Evolutionary conservation across 2,797 vertebrate species (phyloP).

Genomic region (Rhadinocentrus ornatus): DNA sequence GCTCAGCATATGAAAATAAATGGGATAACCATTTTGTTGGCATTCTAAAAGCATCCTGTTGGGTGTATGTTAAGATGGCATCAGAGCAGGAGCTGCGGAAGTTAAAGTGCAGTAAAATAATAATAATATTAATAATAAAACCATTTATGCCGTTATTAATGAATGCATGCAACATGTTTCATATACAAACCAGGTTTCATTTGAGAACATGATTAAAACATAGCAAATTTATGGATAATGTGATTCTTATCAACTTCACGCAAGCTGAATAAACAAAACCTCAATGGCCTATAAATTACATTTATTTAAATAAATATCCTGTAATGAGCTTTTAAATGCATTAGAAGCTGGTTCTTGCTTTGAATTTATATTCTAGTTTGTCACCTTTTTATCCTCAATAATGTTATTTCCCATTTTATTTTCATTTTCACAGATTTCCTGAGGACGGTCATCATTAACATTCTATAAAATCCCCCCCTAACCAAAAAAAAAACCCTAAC

Average conservation of each 20-base stretch:
- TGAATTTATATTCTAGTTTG: conserved; percentile 3
- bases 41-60: conserved; percentile 26
- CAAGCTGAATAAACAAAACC: conserved; percentile 44
- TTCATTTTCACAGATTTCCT: conserved; percentile 2
- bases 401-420: conserved; percentile 1
- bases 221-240: conserved; percentile 48
- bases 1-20: conserved; percentile 15
- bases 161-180: conserved; percentile 2
- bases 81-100: conserved; percentile 22
- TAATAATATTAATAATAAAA: too few species aligned
- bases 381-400: conserved; percentile 10
- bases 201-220: conserved; percentile 32
- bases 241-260: conserved; percentile 38
- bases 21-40: conserved; percentile 24
- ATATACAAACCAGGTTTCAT: conserved; percentile 8
- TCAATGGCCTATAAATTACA: conserved; percentile 27
- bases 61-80: conserved; percentile 7
- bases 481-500: conserved; percentile 15
- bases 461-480: conserved; percentile 15
- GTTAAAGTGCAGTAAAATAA: conserved; percentile 11
- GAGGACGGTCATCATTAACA: conserved; percentile 27
- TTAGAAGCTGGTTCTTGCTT: conserved; percentile 12
- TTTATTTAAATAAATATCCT: conserved; percentile 28
- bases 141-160: conserved; percentile 5
- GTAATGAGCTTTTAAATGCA: conserved; percentile 25